These are phyloP conservation scores for Rhabditophanes sp. DNA, from an alignment of 2,888 invertebrate species.

Conservation along the genomic window DNA sequence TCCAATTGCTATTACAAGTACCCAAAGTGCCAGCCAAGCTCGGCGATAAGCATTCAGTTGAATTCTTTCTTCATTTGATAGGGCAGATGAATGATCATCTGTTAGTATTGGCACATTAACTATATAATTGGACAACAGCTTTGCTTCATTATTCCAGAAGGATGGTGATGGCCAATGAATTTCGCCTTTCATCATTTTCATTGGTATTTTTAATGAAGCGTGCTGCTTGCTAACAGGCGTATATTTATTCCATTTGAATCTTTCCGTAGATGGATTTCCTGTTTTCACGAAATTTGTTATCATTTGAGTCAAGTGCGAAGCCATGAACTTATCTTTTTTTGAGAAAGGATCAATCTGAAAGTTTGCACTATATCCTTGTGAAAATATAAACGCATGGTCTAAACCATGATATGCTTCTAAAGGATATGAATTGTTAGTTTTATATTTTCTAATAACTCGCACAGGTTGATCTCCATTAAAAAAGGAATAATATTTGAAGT, in stretches of 20 bases:
- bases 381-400: constrained; percentile 43
- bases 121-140: too few relatives aligned
- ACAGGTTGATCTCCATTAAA: constrained; percentile 37
- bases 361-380: constrained; percentile 38
- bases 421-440: constrained; percentile 1
- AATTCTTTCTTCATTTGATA: constrained; percentile 32
- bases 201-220: constrained; percentile 30
- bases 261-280: constrained; percentile 25
- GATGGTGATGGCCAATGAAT: constrained; percentile 35
- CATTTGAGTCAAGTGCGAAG: constrained; percentile 29
- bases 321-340: constrained; percentile 34
- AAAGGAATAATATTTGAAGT: constrained; percentile 22
- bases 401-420: constrained; percentile 42
- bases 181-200: constrained; percentile 29
- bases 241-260: constrained; percentile 29
- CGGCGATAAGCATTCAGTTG: constrained; percentile 35
- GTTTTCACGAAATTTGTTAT: constrained; percentile 35
- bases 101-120: constrained; percentile 11
- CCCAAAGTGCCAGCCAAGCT: constrained; percentile 42
- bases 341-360: constrained; percentile 32
- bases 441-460: constrained; percentile 19
- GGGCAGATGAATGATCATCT: constrained; percentile 21
- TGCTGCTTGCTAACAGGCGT: constrained; percentile 20
- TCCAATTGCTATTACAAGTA: constrained; percentile 34
- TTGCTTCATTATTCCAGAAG: constrained; percentile 42